phyloP scores from a whole-genome alignment of 64 coral and sea anemone species.

The Stylophora pistillata region DNA sequence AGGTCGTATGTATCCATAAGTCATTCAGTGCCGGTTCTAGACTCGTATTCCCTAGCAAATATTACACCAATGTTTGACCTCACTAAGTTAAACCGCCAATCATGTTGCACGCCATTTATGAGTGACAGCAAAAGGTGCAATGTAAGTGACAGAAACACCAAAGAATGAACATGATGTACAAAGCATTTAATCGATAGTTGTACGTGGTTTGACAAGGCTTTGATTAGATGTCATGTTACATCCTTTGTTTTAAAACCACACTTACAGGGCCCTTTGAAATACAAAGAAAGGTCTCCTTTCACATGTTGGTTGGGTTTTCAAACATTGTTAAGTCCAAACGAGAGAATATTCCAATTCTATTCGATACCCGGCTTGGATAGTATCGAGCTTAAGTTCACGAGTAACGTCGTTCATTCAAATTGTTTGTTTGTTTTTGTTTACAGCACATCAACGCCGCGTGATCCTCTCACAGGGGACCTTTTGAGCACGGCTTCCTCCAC shows the following conservation, averaged over 20 bases:
- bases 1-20: neutral
- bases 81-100: slow-evolving; percentile 10
- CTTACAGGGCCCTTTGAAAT: neutral
- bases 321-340: neutral
- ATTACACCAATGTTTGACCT: neutral
- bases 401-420: neutral
- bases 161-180: neutral
- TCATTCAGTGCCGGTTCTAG: neutral
- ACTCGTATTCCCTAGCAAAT: neutral
- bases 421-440: neutral
- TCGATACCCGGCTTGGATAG: neutral
- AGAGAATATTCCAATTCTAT: neutral
- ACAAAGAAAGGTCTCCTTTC: neutral
- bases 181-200: neutral
- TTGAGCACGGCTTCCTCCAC: slow-evolving; percentile 30
- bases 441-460: neutral
- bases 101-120: neutral
- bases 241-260: neutral
- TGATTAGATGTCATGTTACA: neutral
- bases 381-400: neutral
- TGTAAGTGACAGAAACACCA: neutral
- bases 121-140: neutral
- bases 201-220: too few relatives aligned
- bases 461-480: slow-evolving; percentile 10
- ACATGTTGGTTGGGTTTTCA: neutral